Percentiles rank a stretch among this genome's conserved stretches.
Conservation (phyloP, 2,888 invertebrate genomes). For the Melipona beecheii region DNA sequence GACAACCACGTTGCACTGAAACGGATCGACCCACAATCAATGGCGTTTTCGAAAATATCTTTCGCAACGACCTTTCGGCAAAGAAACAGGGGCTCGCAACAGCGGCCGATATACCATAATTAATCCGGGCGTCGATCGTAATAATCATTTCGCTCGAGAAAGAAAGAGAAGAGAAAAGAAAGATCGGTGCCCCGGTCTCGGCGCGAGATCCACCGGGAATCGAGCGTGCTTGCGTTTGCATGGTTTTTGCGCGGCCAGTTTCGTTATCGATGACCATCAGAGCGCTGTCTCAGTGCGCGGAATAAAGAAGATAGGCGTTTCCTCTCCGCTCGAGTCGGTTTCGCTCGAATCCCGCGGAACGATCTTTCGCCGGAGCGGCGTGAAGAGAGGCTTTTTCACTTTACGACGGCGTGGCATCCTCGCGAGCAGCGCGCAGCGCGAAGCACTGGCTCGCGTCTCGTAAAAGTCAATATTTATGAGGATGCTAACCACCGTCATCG, state of each 20-base stretch:
- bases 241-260: constrained; percentile 48
- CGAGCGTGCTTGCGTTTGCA: constrained; percentile 30
- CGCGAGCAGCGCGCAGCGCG: constrained; percentile 2
- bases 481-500: constrained; percentile 80
- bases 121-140: constrained; percentile 30
- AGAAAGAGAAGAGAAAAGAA: no score
- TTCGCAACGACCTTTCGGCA: neutral
- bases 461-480: constrained; percentile 81
- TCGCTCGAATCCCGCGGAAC: constrained; percentile 62
- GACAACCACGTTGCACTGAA: neutral
- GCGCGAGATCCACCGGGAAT: neutral
- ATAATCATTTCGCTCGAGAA: neutral
- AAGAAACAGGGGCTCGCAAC: no score
- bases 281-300: constrained; percentile 25
- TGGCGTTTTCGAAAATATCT: constrained; percentile 23
- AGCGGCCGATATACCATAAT: neutral
- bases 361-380: constrained; percentile 41
- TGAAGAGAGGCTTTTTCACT: constrained; percentile 71
- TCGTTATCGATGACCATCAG: constrained; percentile 58
- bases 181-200: neutral
- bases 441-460: constrained; percentile 65
- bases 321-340: constrained; percentile 46
- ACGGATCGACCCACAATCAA: constrained; percentile 13
- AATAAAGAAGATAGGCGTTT: constrained; percentile 66
- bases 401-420: constrained; percentile 67